Base-by-base conservation (phyloP, 2,888 invertebrate species). In the Chymomyza caudatula region DNA sequence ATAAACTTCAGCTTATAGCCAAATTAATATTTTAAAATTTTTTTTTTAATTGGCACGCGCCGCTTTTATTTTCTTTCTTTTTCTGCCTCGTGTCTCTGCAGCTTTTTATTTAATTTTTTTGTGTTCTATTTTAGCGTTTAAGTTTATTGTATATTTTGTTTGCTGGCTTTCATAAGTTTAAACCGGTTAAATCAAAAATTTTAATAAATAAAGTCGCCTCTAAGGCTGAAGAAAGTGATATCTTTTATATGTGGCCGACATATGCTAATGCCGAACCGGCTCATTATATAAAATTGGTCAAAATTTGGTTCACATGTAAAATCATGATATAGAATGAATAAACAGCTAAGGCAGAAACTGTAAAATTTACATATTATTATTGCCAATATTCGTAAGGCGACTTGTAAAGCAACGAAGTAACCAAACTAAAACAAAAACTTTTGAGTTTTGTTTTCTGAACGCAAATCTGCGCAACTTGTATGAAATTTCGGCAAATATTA, bases 11-110 rank as follows among this genome's bases (percentile, higher is more conserved):
- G 73, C 84, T 80, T 83, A 78, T 80, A 72, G 68, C 70, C 23
- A 68, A 72, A 57, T n/a, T n/a, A n/a, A n/a, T 51, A 2, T 51
- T 51, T 17, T 19, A 8, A 17, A 2, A 15, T 51, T 49, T 65
- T 67, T 67, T 66, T 78, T 74, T 77, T 78, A 80, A 80, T 84
- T 84, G 81, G 71, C 82, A 82, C 84, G 84, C 82, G 84, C 81
- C 78, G 69, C 56, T 42, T 70, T 60, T 49, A 64, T 55, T 69
- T 67, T 60, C 23, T 67, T 64, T 43, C 67, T 25, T 67, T 65
- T 65, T 54, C 71, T 69, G 60, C 43, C 64, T 67, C 51, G 54
- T 42, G n/a, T 59, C 49, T 11, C 42, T 63, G 37, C 47, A 56
- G 29, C 2, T 62, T 62, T 15, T 60, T 59, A 22, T 55, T 42